These are phyloP conservation scores for Chymomyza fuscimana DNA, from an alignment of 2,888 invertebrate genomes.

Conservation along the genomic window DNA sequence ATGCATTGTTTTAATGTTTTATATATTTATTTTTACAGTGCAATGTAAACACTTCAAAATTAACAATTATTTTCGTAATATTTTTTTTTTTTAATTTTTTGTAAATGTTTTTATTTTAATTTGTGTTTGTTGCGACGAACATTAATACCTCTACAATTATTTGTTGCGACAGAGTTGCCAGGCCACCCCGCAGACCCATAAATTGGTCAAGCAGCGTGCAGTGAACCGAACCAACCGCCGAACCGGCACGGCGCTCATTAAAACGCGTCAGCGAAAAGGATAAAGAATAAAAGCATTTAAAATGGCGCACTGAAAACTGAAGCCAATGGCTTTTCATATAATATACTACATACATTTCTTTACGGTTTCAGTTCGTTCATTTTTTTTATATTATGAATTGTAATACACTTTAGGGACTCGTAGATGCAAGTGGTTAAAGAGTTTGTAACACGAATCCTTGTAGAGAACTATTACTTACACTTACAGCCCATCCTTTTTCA, in stretches of 20 bases:
- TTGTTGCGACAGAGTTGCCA: slow-evolving; percentile 9
- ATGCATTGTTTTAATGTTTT: slow-evolving; percentile 22
- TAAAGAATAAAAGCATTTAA: slow-evolving; percentile 39
- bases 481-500: no score
- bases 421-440: slow-evolving; percentile 10
- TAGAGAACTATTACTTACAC: not conserved
- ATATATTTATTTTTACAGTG: slow-evolving; percentile 21
- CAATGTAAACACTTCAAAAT: slow-evolving; percentile 35
- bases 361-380: slow-evolving; percentile 1
- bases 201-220: slow-evolving; percentile 55
- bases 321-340: slow-evolving; percentile 26
- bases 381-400: not conserved
- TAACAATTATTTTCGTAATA: slow-evolving; percentile 4
- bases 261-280: slow-evolving; percentile 53
- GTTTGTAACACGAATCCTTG: not conserved
- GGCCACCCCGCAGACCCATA: slow-evolving; percentile 33
- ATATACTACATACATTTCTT: not conserved
- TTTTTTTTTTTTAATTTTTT: not conserved
- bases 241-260: slow-evolving; percentile 49
- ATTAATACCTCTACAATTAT: slow-evolving; percentile 1
- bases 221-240: slow-evolving; percentile 45
- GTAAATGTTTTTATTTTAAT: not conserved
- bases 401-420: slow-evolving; percentile 16
- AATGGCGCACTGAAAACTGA: slow-evolving; percentile 28
- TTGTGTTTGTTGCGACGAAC: not conserved